Evolutionary conservation across 2,113 vertebrate genomes (phyloP), one percentile per base, ranked within the genome.

Genomic region (Mormyrus iriodes): DNA sequence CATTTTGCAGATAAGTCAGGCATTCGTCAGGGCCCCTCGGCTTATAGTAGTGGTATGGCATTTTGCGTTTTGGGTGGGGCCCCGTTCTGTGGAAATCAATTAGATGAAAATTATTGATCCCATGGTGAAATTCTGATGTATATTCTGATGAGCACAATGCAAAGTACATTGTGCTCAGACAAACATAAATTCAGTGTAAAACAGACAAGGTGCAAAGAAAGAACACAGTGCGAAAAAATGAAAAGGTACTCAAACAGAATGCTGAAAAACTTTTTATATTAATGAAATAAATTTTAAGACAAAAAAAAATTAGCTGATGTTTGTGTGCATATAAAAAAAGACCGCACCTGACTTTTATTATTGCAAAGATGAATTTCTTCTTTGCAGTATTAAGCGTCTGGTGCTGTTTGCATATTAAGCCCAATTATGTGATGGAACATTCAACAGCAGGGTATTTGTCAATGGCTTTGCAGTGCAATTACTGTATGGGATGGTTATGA

Each of bases 21-120:
- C 98, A 99, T 90, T 99, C 98, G 0, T 99, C 98, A 0, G 96
- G 92, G 4, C 98, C 97, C 88, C 97, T 96, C 0, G 98, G 98
- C 90, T 99, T 98, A 17, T 99, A 99, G 94, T 99, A 99, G 95
- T 99, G 98, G 93, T 99, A 99, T 39, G 97, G 97, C 94, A 97
- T 94, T 31, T 69, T 69, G 93, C 93, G 97, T 90, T 95, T 97
- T 8, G 95, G 94, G 0, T 91, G 96, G 44, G 95, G 90, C 86
- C 93, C 97, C 89, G 8, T 96, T 90, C 96, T 97, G 90, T 0
- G 0, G 61, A 90, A 76, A 21, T 53, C 27, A 4, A 88, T 73
- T 17, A 69, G 1, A 10, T 24, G 13, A 61, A 31, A 15, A 8
- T 15, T 19, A 31, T 39, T 86, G 49, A 53, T 35, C 61, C 61